phyloP scores from a whole-genome alignment of 2,113 vertebrate genomes.

The Leucopsar rothschildi region DNA sequence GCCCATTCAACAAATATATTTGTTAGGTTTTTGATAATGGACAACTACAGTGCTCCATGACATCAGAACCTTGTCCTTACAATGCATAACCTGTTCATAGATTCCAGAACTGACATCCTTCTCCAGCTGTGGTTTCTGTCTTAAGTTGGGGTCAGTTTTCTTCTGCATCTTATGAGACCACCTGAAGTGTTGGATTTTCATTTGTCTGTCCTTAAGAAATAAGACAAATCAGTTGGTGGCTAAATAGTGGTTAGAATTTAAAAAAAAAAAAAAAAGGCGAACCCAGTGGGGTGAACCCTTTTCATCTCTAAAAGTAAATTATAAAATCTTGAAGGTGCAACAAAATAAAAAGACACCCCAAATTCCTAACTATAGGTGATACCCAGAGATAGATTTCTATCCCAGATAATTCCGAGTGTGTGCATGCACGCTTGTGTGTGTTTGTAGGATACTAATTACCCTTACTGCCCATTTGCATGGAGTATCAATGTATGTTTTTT shows the following conservation, averaged over 20 bases:
- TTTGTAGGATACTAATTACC: background rate
- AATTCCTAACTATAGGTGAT: background rate
- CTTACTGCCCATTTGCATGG: background rate
- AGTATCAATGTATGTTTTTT: background rate
- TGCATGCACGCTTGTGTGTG: fast-evolving
- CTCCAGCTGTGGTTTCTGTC: background rate
- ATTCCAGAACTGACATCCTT: background rate
- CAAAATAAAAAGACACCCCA: background rate
- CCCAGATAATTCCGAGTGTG: background rate
- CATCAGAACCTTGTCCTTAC: background rate
- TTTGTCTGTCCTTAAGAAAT: background rate
- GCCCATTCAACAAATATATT: background rate
- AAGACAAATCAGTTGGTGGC: background rate
- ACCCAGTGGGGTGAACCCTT: background rate
- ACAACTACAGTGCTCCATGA: background rate
- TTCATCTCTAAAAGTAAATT: background rate
- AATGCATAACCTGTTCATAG: background rate
- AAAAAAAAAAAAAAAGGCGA: background rate
- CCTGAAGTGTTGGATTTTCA: background rate
- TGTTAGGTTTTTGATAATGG: background rate
- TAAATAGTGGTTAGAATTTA: background rate
- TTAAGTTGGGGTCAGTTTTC: background rate
- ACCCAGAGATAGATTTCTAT: no score
- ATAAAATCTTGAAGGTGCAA: background rate
- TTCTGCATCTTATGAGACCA: background rate